Conservation (phyloP, 1,140 invertebrate species). For the Metopolophium dirhodum region DNA sequence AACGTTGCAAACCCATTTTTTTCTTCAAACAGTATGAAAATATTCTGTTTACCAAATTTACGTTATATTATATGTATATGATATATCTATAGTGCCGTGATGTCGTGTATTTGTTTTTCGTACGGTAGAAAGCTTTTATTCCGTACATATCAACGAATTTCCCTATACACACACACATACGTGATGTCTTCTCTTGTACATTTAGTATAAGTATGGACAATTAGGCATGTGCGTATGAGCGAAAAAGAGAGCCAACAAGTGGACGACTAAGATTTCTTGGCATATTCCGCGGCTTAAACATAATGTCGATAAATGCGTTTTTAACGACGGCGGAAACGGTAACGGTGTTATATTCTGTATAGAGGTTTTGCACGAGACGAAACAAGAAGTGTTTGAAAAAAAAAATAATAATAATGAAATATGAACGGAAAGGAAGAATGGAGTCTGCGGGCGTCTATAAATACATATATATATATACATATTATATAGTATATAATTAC, state of each 20-base stretch:
- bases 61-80: background rate
- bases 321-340: no score
- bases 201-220: background rate
- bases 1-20: background rate
- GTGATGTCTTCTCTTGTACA: background rate
- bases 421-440: background rate
- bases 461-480: background rate
- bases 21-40: conserved; percentile 11
- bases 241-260: background rate
- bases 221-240: background rate
- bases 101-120: background rate
- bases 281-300: background rate
- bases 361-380: background rate
- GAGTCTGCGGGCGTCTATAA: background rate
- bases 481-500: background rate
- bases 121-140: background rate
- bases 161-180: no score
- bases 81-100: background rate
- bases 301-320: background rate
- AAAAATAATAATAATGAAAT: background rate
- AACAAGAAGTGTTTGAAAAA: background rate
- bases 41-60: background rate
- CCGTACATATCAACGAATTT: background rate
- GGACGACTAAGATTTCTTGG: background rate
- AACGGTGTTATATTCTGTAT: background rate